Base-by-base conservation (phyloP, 1,140 invertebrate genomes). In the Leptinotarsa defecta region DNA sequence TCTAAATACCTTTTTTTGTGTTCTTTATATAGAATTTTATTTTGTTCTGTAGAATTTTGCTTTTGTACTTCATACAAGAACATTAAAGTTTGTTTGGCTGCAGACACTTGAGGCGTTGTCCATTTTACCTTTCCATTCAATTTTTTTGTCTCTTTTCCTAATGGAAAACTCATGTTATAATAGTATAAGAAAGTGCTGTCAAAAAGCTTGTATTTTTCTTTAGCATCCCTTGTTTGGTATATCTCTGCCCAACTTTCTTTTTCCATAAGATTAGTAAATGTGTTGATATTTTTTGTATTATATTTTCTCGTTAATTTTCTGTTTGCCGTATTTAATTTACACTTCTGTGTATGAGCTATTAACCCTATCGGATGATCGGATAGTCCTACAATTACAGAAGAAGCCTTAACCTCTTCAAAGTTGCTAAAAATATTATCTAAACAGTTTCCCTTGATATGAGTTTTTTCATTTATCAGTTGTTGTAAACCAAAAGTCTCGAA, bases 21-120 rank as follows among this genome's bases (percentile, higher is more conserved):
- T n/a, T 57, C 13, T 52, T 52, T 52, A 52, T 52, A 52, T n/a
- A 57, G 3, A 15, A 57, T 57, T 57, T 57, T 57, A 57, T 57
- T 57, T 13, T 57, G 13, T 57, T 57, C 52, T 15, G 52, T 57
- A 57, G 52, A n/a, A n/a, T 57, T 57, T 57, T 57, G 52, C 13
- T 57, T 57, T 57, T 57, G 52, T n/a, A 57, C n/a, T n/a, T 57
- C 52, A n/a, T 17, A 57, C n/a, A 57, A n/a, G n/a, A 57, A 57
- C 52, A 57, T 57, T n/a, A 57, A 57, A 57, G 13, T 57, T 57
- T 57, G 13, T 57, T 57, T 57, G 52, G 52, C 13, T 57, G 13
- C 13, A 15, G 3, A 15, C n/a, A 57, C 52, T 57, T 57, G 52
- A 57, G 52, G 52, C 13, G 52, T 57, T 57, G n/a, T 57, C 52